Evolutionary conservation across 2,113 vertebrate genomes (phyloP).

Genomic region (Apteryx mantelli): DNA sequence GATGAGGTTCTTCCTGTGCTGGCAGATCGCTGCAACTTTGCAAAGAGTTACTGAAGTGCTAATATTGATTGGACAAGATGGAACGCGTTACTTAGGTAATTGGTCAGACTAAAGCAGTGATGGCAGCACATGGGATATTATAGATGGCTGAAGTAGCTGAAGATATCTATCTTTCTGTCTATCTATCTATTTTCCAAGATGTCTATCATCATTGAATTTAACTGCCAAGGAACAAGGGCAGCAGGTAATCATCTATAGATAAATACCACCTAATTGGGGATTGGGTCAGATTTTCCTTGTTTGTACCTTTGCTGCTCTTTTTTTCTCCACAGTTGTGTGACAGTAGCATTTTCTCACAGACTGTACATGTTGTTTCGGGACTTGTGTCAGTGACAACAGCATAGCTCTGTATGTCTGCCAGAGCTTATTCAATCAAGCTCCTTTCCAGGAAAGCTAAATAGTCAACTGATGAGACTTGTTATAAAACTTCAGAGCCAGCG

Average conservation of each 20-base stretch:
- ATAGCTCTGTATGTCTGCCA: constrained; percentile 49
- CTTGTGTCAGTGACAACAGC: constrained; percentile 44
- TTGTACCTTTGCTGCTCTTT: background rate
- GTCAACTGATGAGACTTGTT: background rate
- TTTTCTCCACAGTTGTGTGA: background rate
- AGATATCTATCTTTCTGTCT: constrained; percentile 45
- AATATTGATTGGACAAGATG: constrained; percentile 52
- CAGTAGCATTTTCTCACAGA: constrained; percentile 53
- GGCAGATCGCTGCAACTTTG: background rate
- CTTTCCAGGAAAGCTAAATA: constrained; percentile 41
- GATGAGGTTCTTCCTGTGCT: background rate
- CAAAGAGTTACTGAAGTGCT: constrained; percentile 7
- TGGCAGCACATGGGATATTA: constrained; percentile 36
- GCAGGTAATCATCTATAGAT: constrained; percentile 33
- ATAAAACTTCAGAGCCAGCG: background rate
- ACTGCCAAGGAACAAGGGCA: background rate
- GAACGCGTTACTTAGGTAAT: constrained; percentile 30
- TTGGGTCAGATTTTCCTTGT: background rate
- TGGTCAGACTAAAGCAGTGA: constrained; percentile 28
- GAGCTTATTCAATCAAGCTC: constrained; percentile 18
- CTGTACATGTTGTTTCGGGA: constrained; percentile 31
- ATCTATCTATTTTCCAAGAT: constrained; percentile 20
- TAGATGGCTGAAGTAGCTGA: background rate
- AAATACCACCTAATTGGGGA: background rate
- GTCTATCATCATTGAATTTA: constrained; percentile 33